phyloP scores from a whole-genome alignment of 2,888 invertebrate species.

The Melanophora roralis region DNA sequence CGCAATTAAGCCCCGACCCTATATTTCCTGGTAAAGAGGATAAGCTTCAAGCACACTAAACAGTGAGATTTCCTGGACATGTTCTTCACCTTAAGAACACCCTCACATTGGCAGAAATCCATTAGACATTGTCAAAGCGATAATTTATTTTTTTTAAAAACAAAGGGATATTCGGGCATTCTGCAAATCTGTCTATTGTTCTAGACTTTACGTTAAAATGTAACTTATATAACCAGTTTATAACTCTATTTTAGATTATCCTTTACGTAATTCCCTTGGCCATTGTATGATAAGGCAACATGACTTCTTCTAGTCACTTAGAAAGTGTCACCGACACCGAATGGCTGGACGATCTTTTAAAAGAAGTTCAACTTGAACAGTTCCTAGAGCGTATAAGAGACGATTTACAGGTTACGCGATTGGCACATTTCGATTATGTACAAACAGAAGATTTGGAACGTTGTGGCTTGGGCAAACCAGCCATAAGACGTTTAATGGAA shows the following conservation, averaged over 20 bases:
- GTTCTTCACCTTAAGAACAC: too few species aligned
- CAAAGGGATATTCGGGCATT: too few species aligned
- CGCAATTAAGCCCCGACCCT: too few species aligned
- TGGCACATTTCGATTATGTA: slow-evolving; percentile 99
- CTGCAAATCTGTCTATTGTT: too few species aligned
- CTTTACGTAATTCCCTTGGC: background rate
- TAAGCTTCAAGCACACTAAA: too few species aligned
- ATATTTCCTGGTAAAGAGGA: too few species aligned
- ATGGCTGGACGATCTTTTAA: slow-evolving; percentile 86
- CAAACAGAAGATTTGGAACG: slow-evolving; percentile 95
- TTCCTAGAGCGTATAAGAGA: slow-evolving; percentile 93
- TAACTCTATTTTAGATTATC: background rate
- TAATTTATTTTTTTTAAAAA: too few species aligned
- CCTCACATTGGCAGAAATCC: too few species aligned
- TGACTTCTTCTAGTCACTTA: slow-evolving; percentile 54
- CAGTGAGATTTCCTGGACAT: too few species aligned
- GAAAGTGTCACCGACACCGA: slow-evolving; percentile 67
- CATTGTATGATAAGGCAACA: slow-evolving; percentile 9
- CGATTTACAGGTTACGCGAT: slow-evolving; percentile 93
- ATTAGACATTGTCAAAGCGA: too few species aligned
- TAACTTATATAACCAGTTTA: too few species aligned
- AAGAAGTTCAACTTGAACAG: slow-evolving; percentile 93
- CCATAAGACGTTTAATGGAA: slow-evolving; percentile 91
- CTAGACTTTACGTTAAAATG: too few species aligned
- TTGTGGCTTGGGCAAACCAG: slow-evolving; percentile 96